These are phyloP conservation scores for Scaptomyza caliginosa DNA, from an alignment of 2,888 invertebrate genomes.

Conservation along the genomic window DNA sequence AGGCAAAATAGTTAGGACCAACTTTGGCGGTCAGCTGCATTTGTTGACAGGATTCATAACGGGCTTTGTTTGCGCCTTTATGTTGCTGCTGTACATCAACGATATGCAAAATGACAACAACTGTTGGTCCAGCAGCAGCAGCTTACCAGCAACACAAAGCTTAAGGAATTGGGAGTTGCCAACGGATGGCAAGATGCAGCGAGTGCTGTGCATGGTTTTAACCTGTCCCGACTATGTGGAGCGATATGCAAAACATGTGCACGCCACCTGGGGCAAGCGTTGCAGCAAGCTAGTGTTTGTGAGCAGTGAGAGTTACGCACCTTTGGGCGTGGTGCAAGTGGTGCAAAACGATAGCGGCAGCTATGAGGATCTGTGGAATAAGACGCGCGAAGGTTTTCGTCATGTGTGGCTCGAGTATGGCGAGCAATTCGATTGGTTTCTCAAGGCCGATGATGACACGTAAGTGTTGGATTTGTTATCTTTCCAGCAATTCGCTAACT, in stretches of 20 bases:
- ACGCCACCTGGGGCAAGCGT: conserved; percentile 96
- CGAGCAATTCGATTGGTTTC: conserved; percentile 96
- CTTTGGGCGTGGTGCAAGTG: conserved; percentile 91
- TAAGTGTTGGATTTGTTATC: conserved; percentile 86
- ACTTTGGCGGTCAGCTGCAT: conserved; percentile 50
- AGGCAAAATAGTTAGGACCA: conserved; percentile 12
- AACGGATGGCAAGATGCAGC: conserved; percentile 79
- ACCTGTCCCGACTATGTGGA: conserved; percentile 95
- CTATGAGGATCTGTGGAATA: conserved; percentile 95
- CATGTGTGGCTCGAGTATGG: conserved; percentile 92
- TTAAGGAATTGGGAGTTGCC: conserved; percentile 86
- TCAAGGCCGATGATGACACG: conserved; percentile 99
- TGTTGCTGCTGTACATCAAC: conserved; percentile 61
- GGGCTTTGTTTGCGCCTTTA: conserved; percentile 74
- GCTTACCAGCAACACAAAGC: background rate
- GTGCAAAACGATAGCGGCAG: conserved; percentile 90
- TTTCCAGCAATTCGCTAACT: background rate
- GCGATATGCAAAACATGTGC: conserved; percentile 93
- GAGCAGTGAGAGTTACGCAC: conserved; percentile 89
- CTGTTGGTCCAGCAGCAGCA: conserved; percentile 28
- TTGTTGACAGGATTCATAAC: conserved; percentile 69
- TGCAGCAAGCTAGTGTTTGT: conserved; percentile 94
- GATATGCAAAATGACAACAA: conserved; percentile 33
- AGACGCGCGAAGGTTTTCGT: conserved; percentile 96
- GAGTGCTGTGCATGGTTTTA: conserved; percentile 97